Conservation (phyloP, 2,888 invertebrate species). For the Leptopterna dolabrata region DNA sequence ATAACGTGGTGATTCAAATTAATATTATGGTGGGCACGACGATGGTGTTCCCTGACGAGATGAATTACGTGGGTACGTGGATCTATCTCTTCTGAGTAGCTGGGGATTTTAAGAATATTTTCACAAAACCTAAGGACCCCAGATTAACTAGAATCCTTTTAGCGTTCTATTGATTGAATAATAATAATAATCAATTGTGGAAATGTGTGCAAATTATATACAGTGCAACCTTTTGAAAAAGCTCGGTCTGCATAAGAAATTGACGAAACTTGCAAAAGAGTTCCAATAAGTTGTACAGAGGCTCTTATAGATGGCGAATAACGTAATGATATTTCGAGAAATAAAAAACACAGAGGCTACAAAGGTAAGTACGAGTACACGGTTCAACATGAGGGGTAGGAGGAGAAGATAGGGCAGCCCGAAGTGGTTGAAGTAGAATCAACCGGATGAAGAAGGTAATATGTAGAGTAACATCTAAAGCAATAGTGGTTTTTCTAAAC, state of each 20-base stretch:
- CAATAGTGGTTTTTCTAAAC: conserved; percentile 53
- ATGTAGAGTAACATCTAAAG: conserved; percentile 56
- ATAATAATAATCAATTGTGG: neutral
- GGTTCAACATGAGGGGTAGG: neutral
- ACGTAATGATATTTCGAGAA: neutral
- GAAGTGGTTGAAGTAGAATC: neutral
- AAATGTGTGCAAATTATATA: conserved; percentile 29
- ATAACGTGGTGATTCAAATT: too few relatives aligned
- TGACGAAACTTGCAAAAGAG: neutral
- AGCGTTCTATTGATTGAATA: neutral
- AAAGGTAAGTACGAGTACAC: neutral
- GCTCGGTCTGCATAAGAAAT: neutral
- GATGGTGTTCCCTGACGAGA: too few relatives aligned
- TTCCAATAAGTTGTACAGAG: neutral
- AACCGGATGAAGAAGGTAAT: conserved; percentile 22
- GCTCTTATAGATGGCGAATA: neutral
- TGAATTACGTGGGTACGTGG: too few relatives aligned
- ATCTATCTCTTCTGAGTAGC: too few relatives aligned
- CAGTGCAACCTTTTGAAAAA: conserved; percentile 26
- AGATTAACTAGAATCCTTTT: neutral
- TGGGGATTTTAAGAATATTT: neutral
- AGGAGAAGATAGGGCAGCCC: conserved; percentile 20
- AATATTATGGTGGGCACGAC: too few relatives aligned
- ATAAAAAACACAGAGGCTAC: neutral
- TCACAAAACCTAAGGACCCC: neutral